Conservation (phyloP, 2,888 invertebrate species). For the Disparrhopalites patrizii region DNA sequence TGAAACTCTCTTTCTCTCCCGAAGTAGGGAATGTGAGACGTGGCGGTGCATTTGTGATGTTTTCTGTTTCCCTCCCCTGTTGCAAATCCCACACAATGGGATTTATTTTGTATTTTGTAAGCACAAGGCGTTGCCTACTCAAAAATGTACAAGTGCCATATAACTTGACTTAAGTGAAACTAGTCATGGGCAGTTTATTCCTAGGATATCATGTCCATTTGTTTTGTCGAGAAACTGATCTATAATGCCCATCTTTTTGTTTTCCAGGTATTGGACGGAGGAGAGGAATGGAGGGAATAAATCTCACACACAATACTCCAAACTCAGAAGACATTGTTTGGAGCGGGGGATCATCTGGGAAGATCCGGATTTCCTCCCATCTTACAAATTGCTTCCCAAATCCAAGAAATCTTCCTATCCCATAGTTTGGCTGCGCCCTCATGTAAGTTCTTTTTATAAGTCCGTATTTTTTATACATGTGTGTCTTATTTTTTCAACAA, state of each 20-base stretch:
- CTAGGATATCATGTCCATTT: not conserved
- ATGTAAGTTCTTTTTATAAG: constrained; percentile 63
- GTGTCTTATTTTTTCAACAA: too few relatives aligned
- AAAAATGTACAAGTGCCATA: not conserved
- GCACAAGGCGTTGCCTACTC: too few relatives aligned
- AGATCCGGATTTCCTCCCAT: constrained; percentile 61
- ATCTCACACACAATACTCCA: constrained; percentile 54
- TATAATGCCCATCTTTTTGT: not conserved
- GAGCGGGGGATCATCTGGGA: constrained; percentile 60
- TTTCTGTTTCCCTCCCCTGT: too few relatives aligned
- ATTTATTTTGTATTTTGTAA: not conserved
- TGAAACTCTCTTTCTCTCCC: too few relatives aligned
- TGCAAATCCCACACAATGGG: not conserved
- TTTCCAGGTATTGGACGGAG: constrained; percentile 56
- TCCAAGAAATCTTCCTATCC: constrained; percentile 58
- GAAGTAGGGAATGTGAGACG: too few relatives aligned
- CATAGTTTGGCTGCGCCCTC: constrained; percentile 64
- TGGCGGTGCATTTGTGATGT: too few relatives aligned
- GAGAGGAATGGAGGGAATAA: constrained; percentile 50
- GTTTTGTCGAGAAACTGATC: not conserved
- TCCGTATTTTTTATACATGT: too few relatives aligned
- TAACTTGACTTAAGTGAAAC: not conserved
- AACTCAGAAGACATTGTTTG: constrained; percentile 57
- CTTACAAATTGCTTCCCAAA: constrained; percentile 57
- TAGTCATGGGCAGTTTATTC: not conserved